These are phyloP conservation scores for Pseudocheirus occidentalis DNA, from an alignment of 2,797 vertebrate genomes.

Conservation along the genomic window DNA sequence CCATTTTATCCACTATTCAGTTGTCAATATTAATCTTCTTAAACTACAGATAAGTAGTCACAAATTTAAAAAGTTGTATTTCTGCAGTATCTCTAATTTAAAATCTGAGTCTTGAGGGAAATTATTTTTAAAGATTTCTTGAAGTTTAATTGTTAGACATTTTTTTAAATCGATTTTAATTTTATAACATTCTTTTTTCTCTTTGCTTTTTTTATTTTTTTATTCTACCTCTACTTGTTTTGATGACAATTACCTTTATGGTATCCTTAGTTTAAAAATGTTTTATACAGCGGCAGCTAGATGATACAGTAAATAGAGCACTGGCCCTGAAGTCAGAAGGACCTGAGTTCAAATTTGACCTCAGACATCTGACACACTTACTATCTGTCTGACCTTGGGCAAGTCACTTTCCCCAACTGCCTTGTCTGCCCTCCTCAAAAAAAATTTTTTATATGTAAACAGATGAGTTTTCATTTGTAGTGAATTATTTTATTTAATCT, in stretches of 20 bases:
- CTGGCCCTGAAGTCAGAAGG: no score
- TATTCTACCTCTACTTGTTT: not conserved
- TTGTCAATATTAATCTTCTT: not conserved
- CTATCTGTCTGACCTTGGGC: no score
- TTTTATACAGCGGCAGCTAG: no score
- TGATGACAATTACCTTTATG: not conserved
- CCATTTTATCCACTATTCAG: not conserved
- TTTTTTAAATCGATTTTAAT: not conserved
- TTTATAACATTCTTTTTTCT: not conserved
- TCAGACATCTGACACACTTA: no score
- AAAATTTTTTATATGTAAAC: not conserved
- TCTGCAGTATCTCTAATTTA: not conserved
- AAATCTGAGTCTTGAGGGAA: not conserved
- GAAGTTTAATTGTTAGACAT: not conserved
- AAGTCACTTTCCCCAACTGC: no score
- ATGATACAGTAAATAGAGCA: no score
- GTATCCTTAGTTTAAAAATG: not conserved
- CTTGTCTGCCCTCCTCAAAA: no score
- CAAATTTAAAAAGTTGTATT: not conserved
- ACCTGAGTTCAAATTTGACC: no score
- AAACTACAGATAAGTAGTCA: not conserved
- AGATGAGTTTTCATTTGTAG: not conserved
- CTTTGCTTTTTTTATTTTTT: not conserved
- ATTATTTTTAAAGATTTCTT: not conserved
- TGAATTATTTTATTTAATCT: not conserved